These are phyloP conservation scores for Temnothorax longispinosus DNA, from an alignment of 1,140 invertebrate genomes.

Conservation along the genomic window DNA sequence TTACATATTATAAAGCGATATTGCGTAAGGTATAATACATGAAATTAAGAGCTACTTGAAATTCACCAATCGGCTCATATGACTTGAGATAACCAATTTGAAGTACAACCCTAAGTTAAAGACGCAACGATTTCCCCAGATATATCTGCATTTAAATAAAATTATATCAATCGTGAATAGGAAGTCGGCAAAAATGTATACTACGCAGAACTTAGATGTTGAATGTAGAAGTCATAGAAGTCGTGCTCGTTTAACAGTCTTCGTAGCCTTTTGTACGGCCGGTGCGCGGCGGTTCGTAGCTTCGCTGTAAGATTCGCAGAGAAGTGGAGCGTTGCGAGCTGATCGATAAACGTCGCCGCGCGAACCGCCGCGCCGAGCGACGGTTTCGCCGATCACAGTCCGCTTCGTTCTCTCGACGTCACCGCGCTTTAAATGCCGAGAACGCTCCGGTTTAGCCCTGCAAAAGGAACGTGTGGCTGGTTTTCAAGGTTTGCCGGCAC, in stretches of 20 bases:
- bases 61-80: not conserved
- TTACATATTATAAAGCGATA: slow-evolving; percentile 2
- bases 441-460: slow-evolving; percentile 69
- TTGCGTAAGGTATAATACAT: not conserved
- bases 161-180: not conserved
- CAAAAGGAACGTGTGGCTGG: slow-evolving; percentile 66
- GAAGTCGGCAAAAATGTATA: not conserved
- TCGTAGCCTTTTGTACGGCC: not conserved
- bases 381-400: not conserved
- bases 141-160: not conserved
- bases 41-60: slow-evolving; percentile 16
- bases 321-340: slow-evolving; percentile 11
- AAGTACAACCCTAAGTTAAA: not conserved
- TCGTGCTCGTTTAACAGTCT: not conserved
- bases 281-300: not conserved
- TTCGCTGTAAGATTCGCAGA: not conserved
- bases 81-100: not conserved
- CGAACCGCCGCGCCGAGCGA: too few species aligned
- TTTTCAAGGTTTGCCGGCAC: slow-evolving; percentile 70
- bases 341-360: slow-evolving; percentile 2
- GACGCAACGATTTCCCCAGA: not conserved
- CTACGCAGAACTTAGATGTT: not conserved
- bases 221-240: not conserved
- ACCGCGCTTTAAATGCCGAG: slow-evolving; percentile 50
- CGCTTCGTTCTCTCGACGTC: slow-evolving; percentile 11